Conservation (phyloP, 2,113 vertebrate species). For the Pseudolaguvia tuberculata region DNA sequence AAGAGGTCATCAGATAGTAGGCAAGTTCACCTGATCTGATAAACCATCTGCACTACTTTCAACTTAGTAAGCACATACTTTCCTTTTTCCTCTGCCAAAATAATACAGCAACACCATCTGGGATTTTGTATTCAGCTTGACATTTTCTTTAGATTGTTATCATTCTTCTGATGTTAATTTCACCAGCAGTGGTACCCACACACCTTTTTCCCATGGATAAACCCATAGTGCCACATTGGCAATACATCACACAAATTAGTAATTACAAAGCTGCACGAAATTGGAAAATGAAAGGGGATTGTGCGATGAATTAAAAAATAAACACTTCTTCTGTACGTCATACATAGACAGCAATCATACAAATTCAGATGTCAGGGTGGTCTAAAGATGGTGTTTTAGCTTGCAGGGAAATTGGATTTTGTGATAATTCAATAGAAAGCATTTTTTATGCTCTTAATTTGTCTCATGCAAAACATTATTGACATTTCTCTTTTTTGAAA, state of each 20-base stretch:
- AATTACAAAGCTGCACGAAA: background rate
- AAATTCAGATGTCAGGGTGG: background rate
- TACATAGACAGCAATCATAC: background rate
- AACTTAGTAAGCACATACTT: constrained; percentile 6
- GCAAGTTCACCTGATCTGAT: constrained; percentile 34
- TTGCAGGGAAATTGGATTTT: constrained; percentile 58
- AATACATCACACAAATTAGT: constrained; percentile 5
- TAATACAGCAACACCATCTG: background rate
- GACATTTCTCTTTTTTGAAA: background rate
- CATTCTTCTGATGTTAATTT: constrained; percentile 11
- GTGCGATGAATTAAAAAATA: background rate
- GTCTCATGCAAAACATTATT: constrained; percentile 23
- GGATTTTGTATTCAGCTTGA: background rate
- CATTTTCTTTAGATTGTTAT: constrained; percentile 21
- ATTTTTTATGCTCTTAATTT: constrained; percentile 30
- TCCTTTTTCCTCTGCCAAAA: background rate
- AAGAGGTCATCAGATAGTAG: constrained; percentile 28
- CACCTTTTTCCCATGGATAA: background rate
- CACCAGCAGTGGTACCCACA: constrained; percentile 7
- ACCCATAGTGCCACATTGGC: constrained; percentile 25
- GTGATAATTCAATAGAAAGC: background rate
- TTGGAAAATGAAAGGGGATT: background rate
- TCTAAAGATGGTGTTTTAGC: constrained; percentile 19
- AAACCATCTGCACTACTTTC: constrained; percentile 39
- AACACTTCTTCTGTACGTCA: background rate